These are phyloP conservation scores for Pseudomyrmex gracilis DNA, from an alignment of 1,140 invertebrate genomes.

Conservation along the genomic window DNA sequence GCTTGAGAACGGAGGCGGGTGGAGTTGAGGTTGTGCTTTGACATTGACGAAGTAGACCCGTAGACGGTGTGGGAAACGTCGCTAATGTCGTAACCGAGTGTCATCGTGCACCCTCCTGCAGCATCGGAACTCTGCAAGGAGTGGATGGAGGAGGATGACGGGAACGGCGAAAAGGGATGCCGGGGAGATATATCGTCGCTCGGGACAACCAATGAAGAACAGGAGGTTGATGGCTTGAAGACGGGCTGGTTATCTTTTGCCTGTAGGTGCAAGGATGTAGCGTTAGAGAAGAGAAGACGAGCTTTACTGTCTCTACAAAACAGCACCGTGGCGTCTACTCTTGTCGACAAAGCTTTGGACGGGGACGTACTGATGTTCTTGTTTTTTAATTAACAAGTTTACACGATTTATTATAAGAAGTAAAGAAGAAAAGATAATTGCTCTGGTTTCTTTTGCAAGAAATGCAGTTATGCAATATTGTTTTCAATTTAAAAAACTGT, in stretches of 20 bases:
- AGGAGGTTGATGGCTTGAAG: constrained; percentile 64
- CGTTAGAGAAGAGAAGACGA: constrained; percentile 58
- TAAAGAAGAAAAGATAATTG: constrained; percentile 4
- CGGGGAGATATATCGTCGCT: constrained; percentile 73
- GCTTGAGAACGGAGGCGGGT: constrained; percentile 29
- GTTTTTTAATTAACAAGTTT: constrained; percentile 46
- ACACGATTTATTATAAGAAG: constrained; percentile 27
- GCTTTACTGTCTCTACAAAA: constrained; percentile 67
- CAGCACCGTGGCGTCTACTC: constrained; percentile 64
- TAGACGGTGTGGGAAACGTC: constrained; percentile 76
- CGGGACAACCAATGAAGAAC: constrained; percentile 61
- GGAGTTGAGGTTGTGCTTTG: constrained; percentile 61
- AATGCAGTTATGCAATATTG: no score
- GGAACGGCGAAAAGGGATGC: constrained; percentile 62
- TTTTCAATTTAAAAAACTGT: no score
- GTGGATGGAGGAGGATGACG: constrained; percentile 53
- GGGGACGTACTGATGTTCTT: constrained; percentile 34
- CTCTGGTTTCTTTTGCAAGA: not conserved
- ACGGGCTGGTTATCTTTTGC: constrained; percentile 73
- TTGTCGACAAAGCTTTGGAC: constrained; percentile 63
- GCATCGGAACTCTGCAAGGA: constrained; percentile 65
- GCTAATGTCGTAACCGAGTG: constrained; percentile 82
- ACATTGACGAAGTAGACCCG: constrained; percentile 80
- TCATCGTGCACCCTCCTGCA: constrained; percentile 76
- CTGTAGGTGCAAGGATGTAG: constrained; percentile 69